A percentile compares a stretch with the other conserved stretches of the same genome.
Conservation (phyloP, 2,797 vertebrate genomes). For the Gymnothorax reevesii region DNA sequence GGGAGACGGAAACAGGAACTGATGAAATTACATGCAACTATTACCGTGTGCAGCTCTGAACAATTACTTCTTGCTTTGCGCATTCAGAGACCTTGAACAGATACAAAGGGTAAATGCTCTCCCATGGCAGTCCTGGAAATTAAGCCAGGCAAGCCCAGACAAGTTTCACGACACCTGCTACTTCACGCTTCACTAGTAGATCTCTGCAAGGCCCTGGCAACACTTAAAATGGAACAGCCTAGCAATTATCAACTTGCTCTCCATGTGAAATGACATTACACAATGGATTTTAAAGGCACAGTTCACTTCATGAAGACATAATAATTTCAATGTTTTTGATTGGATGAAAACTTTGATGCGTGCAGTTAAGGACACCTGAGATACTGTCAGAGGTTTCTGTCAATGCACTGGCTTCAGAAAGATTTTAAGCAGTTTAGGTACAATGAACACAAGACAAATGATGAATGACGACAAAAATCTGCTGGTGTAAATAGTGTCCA, state of each 20-base stretch:
- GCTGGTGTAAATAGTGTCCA: not conserved
- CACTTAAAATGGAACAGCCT: constrained; percentile 14
- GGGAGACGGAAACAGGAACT: not conserved
- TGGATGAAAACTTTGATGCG: not conserved
- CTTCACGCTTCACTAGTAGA: not conserved
- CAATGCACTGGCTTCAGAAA: not conserved
- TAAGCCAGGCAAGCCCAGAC: constrained; percentile 27
- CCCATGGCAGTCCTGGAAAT: constrained; percentile 1
- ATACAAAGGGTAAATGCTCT: constrained; percentile 11
- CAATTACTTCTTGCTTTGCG: constrained; percentile 12
- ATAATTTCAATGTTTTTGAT: not conserved
- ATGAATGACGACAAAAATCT: not conserved
- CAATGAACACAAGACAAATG: not conserved
- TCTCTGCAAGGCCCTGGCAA: constrained; percentile 10
- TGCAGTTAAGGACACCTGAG: not conserved
- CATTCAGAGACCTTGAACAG: constrained; percentile 6
- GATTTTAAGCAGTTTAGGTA: not conserved
- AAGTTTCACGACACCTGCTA: constrained; percentile 28
- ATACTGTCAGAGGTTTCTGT: not conserved
- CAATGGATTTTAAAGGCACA: constrained; percentile 20
- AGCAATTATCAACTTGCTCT: not conserved
- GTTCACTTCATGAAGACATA: not conserved
- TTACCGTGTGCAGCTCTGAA: not conserved
- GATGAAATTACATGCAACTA: constrained; percentile 26
- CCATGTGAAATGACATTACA: constrained; percentile 17